Evolutionary conservation across 2,797 vertebrate genomes (phyloP).

Genomic region (Lindbergichthys nudifrons): DNA sequence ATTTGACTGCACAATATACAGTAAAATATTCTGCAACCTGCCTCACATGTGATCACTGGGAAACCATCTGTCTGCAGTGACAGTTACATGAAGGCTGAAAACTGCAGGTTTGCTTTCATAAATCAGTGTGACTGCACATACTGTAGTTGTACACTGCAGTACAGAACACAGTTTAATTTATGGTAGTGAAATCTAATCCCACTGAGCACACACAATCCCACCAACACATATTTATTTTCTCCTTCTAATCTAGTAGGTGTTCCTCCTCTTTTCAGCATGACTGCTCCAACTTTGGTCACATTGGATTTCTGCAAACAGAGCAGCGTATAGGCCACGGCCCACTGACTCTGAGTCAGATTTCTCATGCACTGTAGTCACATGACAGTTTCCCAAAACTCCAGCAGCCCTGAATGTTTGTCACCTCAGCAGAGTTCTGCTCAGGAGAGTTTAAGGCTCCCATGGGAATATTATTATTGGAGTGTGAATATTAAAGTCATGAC

Average conservation of each 20-base stretch:
- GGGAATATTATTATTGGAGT: constrained; percentile 39
- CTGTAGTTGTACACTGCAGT: constrained; percentile 45
- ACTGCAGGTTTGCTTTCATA: constrained; percentile 14
- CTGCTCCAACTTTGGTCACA: constrained; percentile 47
- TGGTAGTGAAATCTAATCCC: background rate
- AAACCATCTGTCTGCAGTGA: constrained; percentile 35
- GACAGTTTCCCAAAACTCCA: constrained; percentile 63
- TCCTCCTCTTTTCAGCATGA: constrained; percentile 16
- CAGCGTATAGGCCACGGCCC: constrained; percentile 22
- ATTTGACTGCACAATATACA: background rate
- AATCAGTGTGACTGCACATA: constrained; percentile 17
- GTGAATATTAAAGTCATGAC: constrained; percentile 38
- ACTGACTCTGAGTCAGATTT: constrained; percentile 33
- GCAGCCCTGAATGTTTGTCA: constrained; percentile 40
- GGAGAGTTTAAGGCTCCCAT: constrained; percentile 39
- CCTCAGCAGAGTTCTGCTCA: constrained; percentile 35
- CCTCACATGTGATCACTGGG: constrained; percentile 17
- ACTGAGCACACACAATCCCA: constrained; percentile 7
- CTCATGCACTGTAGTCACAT: constrained; percentile 45
- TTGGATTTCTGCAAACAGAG: constrained; percentile 39
- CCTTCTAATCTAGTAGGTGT: background rate
- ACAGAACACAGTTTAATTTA: constrained; percentile 29
- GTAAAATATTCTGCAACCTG: constrained; percentile 20
- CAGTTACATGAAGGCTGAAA: constrained; percentile 20
- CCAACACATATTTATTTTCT: background rate